phyloP scores from a whole-genome alignment of 2,888 invertebrate species.

The Lucinisca nassula region DNA sequence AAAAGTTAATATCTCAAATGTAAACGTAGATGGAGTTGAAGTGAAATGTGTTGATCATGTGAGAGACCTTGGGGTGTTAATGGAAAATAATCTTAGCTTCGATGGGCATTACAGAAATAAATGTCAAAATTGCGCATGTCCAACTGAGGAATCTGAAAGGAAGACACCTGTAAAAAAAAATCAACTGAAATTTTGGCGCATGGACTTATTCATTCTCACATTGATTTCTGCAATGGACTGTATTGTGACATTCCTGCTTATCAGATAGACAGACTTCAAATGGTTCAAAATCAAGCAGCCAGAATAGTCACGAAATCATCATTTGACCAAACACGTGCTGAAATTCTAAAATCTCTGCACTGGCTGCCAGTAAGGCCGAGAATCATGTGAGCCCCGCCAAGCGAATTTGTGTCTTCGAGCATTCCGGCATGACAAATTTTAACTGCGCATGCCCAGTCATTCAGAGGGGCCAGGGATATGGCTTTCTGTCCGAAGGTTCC shows the following conservation, averaged over 20 bases:
- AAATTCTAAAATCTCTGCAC: constrained; percentile 38
- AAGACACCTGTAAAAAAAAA: constrained; percentile 22
- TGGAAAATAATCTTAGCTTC: constrained; percentile 40
- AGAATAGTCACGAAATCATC: constrained; percentile 21
- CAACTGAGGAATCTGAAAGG: constrained; percentile 39
- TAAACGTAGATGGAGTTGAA: constrained; percentile 14
- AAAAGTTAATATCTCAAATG: constrained; percentile 37
- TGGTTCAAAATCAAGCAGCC: no score
- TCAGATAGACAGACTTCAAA: constrained; percentile 30
- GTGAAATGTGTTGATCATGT: constrained; percentile 35
- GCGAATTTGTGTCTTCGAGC: no score
- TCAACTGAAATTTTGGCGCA: constrained; percentile 36
- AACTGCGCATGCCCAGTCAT: no score
- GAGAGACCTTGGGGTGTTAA: constrained; percentile 40
- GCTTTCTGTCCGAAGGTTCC: no score
- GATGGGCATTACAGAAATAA: constrained; percentile 35
- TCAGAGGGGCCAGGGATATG: no score
- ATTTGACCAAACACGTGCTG: constrained; percentile 17
- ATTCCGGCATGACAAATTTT: no score
- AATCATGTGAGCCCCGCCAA: no score
- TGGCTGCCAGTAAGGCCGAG: constrained; percentile 41
- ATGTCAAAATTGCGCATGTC: constrained; percentile 26
- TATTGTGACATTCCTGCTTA: constrained; percentile 12
- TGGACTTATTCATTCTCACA: constrained; percentile 33
- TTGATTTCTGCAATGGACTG: constrained; percentile 40